Evolutionary conservation across 1,140 invertebrate genomes (phyloP).

Genomic region (Atta texana): DNA sequence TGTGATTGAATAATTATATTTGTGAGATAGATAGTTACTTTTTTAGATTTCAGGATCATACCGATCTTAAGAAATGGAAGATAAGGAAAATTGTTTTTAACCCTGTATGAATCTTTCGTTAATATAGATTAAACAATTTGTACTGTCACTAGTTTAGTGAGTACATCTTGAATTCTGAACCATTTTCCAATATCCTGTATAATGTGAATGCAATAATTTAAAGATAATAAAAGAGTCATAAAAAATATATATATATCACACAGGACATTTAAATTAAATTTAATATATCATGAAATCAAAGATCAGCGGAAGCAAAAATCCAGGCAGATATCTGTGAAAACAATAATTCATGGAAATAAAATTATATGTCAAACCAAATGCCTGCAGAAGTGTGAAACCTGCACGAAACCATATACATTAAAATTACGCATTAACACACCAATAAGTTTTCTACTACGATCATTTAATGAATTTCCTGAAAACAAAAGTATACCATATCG

Average conservation of each 20-base stretch:
- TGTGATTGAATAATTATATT: neutral
- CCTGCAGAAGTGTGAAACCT: neutral
- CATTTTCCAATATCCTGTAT: neutral
- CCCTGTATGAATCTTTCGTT: neutral
- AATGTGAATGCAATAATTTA: constrained; percentile 7
- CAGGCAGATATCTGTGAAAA: constrained; percentile 14
- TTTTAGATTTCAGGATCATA: constrained; percentile 13
- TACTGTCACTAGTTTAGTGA: neutral
- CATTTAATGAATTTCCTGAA: constrained; percentile 10
- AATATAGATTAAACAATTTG: neutral
- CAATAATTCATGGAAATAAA: neutral
- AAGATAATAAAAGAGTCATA: neutral
- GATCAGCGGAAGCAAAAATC: constrained; percentile 1
- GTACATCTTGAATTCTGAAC: neutral
- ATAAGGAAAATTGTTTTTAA: neutral
- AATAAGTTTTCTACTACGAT: constrained; percentile 4
- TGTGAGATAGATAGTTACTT: neutral
- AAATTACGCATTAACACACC: neutral
- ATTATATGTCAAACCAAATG: neutral
- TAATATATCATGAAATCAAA: neutral
- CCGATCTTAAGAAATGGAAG: constrained; percentile 4
- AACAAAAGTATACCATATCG: constrained; percentile 7
- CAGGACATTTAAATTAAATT: neutral
- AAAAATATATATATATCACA: neutral
- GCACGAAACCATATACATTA: neutral